Percentiles rank a stretch among this genome's conserved stretches.
Evolutionary conservation across 2,888 invertebrate genomes (phyloP).

Genomic region (Drosophila siamana): DNA sequence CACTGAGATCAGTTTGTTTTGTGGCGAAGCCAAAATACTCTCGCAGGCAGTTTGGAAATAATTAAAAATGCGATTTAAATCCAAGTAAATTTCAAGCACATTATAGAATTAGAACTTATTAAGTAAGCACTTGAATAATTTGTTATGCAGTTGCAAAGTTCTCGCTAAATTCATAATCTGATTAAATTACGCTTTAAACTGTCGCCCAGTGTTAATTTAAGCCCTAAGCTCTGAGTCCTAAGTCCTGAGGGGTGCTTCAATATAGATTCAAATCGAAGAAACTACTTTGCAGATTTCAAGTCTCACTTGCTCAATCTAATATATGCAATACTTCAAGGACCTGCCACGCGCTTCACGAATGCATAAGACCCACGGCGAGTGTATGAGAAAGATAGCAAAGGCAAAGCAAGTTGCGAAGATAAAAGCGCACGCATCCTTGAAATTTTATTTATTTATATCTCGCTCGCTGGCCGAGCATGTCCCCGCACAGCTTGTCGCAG

Average conservation of each 20-base stretch:
- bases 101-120: not conserved
- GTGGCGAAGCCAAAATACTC: not conserved
- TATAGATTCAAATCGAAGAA: not conserved
- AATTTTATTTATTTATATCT: conserved; percentile 74
- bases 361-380: conserved; percentile 3
- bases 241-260: too few relatives aligned
- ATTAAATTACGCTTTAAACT: too few relatives aligned
- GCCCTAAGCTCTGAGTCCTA: too few relatives aligned
- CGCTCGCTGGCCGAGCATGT: conserved; percentile 45
- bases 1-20: not conserved
- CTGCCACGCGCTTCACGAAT: not conserved
- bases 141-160: too few relatives aligned
- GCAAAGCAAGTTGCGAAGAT: conserved; percentile 67
- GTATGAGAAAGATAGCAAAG: conserved; percentile 36
- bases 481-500: conserved; percentile 6
- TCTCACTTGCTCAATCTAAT: not conserved
- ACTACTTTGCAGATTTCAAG: not conserved
- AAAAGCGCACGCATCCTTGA: conserved; percentile 81
- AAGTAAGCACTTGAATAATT: too few relatives aligned
- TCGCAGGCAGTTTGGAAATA: not conserved
- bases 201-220: too few relatives aligned
- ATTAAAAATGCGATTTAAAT: too few relatives aligned
- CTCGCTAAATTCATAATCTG: too few relatives aligned
- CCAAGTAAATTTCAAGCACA: not conserved
- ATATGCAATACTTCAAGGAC: not conserved